Evolutionary conservation across 2,888 invertebrate genomes (phyloP), one percentile per base, ranked within the genome.

Genomic region (Adelphocoris suturalis): DNA sequence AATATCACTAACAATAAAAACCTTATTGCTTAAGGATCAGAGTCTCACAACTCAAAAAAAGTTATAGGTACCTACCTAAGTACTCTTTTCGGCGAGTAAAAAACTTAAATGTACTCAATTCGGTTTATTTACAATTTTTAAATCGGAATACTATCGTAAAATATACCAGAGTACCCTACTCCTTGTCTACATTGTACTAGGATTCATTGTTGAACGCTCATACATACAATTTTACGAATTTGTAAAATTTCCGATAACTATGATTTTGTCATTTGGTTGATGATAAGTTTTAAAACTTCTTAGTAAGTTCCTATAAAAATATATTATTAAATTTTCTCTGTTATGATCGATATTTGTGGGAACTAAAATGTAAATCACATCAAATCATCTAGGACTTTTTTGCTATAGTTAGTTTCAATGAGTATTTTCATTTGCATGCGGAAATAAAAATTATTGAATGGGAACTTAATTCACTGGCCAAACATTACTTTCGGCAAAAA

Each of bases 171-270:
- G 37, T 37, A 37, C 37, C 37, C 2, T 37, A 37, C 37, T 7
- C 2, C 37, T 37, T 37, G 23, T 68, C 68, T 68, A 68, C 68
- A 27, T 68, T 68, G 68, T 68, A 68, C 68, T 68, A 68, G 68
- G 68, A 68, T 68, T 68, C 68, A 23, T 68, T 23, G 23, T 11
- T 1, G 68, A 68, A 68, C 68, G 68, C 68, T 68, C 68, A 57
- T 23, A 68, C 19, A 19, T 7, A 12, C 5, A 68, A 68, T 2
- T 5, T 23, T 7, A 13, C 19, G 37, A 37, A 37, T 37, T 37
- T 37, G 37, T 37, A 37, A 37, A 4, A 4, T 37, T 37, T 7
- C 7, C 7, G 37, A 37, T 37, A 7, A n/a, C n/a, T n/a, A n/a
- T n/a, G n/a, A n/a, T n/a, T n/a, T n/a, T n/a, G n/a, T n/a, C n/a